These are phyloP conservation scores for Hoplias malabaricus DNA, from an alignment of 2,113 vertebrate species.

Conservation along the genomic window DNA sequence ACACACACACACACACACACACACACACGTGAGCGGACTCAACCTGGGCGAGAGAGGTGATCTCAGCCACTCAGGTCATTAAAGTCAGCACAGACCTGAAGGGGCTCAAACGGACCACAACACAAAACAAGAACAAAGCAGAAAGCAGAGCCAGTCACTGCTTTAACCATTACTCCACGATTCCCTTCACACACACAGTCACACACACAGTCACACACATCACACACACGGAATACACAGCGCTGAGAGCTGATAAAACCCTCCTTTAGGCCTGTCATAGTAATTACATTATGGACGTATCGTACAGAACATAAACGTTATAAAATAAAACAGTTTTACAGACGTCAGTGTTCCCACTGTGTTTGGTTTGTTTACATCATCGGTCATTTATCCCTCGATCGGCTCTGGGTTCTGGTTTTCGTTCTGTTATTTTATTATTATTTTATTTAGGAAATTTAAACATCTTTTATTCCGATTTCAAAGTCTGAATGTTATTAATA, in stretches of 20 bases:
- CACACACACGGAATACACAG: background rate
- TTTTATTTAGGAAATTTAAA: too few species aligned
- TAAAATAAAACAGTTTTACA: too few species aligned
- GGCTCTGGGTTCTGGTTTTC: too few species aligned
- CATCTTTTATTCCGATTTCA: too few species aligned
- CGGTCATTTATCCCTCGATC: too few species aligned
- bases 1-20: background rate
- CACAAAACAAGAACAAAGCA: conserved; percentile 11
- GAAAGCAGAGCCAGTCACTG: conserved; percentile 15
- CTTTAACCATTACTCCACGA: background rate
- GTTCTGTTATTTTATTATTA: too few species aligned
- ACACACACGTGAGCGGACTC: background rate
- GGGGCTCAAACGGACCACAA: conserved; percentile 24
- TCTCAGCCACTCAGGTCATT: conserved; percentile 33
- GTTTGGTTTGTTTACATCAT: too few species aligned
- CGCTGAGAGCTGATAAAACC: background rate
- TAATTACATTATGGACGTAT: too few species aligned
- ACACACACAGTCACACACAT: background rate
- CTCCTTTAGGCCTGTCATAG: background rate
- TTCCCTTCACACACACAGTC: too few species aligned
- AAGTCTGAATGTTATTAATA: too few species aligned
- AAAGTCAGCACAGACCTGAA: background rate
- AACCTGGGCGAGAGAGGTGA: conserved; percentile 29
- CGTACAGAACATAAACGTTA: too few species aligned
- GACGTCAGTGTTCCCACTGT: too few species aligned